phyloP scores from a whole-genome alignment of 2,888 invertebrate genomes.

The Thumatha senex region DNA sequence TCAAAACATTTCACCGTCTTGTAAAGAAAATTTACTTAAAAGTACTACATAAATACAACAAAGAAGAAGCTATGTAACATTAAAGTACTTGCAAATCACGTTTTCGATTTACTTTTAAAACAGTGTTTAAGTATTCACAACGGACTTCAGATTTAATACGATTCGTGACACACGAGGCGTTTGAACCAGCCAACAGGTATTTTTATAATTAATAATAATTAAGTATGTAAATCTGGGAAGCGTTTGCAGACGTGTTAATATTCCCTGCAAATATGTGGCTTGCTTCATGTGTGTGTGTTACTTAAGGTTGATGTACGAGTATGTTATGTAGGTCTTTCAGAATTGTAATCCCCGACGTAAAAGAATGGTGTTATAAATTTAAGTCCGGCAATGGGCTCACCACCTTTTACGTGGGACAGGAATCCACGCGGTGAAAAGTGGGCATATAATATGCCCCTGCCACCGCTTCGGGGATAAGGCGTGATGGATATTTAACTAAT shows the following conservation, averaged over 20 bases:
- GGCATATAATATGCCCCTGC: no score
- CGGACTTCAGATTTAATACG: constrained; percentile 1
- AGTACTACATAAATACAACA: neutral
- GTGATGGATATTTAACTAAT: no score
- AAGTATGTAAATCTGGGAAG: neutral
- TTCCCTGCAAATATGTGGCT: neutral
- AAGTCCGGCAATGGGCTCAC: no score
- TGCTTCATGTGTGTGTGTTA: no score
- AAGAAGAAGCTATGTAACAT: neutral
- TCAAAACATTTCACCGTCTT: neutral
- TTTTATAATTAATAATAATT: constrained; percentile 1
- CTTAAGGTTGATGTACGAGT: no score
- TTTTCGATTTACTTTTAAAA: neutral
- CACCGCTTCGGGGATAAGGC: no score
- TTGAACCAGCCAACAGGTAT: neutral
- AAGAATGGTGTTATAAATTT: no score
- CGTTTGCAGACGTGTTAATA: neutral
- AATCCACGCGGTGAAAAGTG: no score
- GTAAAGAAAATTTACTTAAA: neutral
- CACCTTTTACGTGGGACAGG: no score
- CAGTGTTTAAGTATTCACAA: neutral
- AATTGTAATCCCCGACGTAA: no score
- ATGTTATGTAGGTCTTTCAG: no score
- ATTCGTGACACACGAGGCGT: neutral
- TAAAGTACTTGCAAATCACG: neutral